These are phyloP conservation scores for Pogoniulus pusillus DNA, from an alignment of 2,797 vertebrate species.

Conservation along the genomic window DNA sequence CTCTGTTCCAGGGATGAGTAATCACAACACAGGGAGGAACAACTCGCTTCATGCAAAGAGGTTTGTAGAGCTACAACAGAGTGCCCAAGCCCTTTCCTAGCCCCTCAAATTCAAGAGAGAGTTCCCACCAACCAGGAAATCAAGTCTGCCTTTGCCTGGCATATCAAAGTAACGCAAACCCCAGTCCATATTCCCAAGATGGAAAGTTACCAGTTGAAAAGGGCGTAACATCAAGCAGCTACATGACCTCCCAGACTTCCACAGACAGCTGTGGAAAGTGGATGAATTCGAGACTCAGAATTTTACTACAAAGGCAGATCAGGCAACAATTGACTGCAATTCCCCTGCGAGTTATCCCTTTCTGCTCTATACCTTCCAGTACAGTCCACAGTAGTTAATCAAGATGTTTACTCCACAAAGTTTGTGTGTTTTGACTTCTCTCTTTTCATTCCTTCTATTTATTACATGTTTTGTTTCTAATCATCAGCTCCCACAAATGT, in stretches of 20 bases:
- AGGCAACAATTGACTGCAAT: neutral
- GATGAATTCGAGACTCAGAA: neutral
- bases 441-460: neutral
- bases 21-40: neutral
- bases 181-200: neutral
- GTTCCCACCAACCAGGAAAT: rapidly evolving
- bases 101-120: neutral
- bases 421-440: neutral
- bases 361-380: neutral
- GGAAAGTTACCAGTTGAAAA: neutral
- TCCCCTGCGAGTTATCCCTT: neutral
- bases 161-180: neutral
- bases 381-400: neutral
- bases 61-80: neutral
- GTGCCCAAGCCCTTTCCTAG: neutral
- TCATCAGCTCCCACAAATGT: conserved; percentile 15
- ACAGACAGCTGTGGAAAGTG: neutral
- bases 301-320: neutral
- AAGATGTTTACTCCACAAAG: neutral
- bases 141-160: neutral
- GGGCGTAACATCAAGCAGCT: neutral
- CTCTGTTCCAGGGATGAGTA: neutral
- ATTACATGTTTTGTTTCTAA: neutral
- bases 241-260: neutral
- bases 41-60: rapidly evolving